Evolutionary conservation across 2,888 invertebrate species (phyloP).

Genomic region (Agrochola lota): DNA sequence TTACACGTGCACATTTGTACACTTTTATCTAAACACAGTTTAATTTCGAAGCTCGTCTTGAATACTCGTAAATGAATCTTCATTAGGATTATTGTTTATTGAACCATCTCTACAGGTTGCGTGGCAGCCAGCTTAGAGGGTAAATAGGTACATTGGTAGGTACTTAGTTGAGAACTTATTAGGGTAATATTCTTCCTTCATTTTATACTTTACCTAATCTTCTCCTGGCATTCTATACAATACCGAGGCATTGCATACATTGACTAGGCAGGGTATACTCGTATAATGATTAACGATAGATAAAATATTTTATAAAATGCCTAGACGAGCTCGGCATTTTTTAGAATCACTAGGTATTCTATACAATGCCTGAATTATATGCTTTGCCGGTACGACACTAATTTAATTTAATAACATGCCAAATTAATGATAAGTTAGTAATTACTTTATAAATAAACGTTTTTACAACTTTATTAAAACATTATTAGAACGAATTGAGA

Average conservation of each 20-base stretch:
- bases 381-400: not conserved
- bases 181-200: not conserved
- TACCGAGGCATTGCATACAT: no score
- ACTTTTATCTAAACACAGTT: slow-evolving; percentile 71
- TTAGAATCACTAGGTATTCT: no score
- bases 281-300: no score
- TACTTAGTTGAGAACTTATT: slow-evolving; percentile 34
- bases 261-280: no score
- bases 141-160: slow-evolving; percentile 26
- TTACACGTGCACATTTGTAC: slow-evolving; percentile 34
- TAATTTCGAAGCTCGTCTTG: slow-evolving; percentile 63
- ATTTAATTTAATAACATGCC: slow-evolving; percentile 26
- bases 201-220: no score
- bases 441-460: slow-evolving; percentile 17
- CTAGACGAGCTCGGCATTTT: no score
- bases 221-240: no score
- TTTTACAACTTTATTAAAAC: slow-evolving; percentile 8
- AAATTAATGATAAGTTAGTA: slow-evolving; percentile 44
- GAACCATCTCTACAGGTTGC: slow-evolving; percentile 40
- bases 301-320: no score
- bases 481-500: slow-evolving; percentile 25
- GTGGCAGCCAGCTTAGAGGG: slow-evolving; percentile 41
- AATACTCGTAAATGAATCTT: slow-evolving; percentile 57
- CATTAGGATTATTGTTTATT: slow-evolving; percentile 57
- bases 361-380: no score